phyloP scores from a whole-genome alignment of 2,113 vertebrate species.

The Micromys minutus region DNA sequence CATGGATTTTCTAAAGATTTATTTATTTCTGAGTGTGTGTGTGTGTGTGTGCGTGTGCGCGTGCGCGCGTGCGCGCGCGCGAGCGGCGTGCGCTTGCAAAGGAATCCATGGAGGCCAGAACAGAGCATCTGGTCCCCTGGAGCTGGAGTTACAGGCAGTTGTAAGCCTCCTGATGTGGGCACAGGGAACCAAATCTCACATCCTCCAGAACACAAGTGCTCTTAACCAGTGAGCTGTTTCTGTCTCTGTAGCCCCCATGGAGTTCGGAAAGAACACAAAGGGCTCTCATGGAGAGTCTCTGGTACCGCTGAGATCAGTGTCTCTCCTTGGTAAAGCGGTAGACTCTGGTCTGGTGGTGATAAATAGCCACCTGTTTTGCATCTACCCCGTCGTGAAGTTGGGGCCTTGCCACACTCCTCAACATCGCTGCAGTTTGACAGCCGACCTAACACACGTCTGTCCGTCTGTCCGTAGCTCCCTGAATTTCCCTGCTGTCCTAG shows the following conservation, averaged over 20 bases:
- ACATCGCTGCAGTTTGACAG: background rate
- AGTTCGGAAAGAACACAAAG: rapidly evolving
- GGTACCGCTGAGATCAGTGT: background rate
- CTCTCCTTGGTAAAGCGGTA: rapidly evolving
- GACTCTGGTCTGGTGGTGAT: background rate
- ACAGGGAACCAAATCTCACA: background rate
- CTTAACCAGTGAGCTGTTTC: background rate
- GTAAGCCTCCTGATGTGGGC: background rate
- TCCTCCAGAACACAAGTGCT: background rate
- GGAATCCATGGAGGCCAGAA: background rate
- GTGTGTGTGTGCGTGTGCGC: background rate
- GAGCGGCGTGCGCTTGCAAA: background rate
- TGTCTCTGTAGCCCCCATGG: background rate
- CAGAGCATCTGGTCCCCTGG: too few relatives aligned
- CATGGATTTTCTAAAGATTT: background rate
- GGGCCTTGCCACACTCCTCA: too few relatives aligned
- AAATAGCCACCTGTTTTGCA: background rate
- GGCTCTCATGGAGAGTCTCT: too few relatives aligned
- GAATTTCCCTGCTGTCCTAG: too few relatives aligned
- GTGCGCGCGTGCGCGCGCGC: background rate
- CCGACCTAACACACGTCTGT: rapidly evolving
- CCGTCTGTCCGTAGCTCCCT: background rate
- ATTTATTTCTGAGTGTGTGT: background rate
- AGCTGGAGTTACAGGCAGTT: background rate
- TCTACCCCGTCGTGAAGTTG: rapidly evolving